Conservation (phyloP, 2,888 invertebrate species). For the Brachylomia viminalis region DNA sequence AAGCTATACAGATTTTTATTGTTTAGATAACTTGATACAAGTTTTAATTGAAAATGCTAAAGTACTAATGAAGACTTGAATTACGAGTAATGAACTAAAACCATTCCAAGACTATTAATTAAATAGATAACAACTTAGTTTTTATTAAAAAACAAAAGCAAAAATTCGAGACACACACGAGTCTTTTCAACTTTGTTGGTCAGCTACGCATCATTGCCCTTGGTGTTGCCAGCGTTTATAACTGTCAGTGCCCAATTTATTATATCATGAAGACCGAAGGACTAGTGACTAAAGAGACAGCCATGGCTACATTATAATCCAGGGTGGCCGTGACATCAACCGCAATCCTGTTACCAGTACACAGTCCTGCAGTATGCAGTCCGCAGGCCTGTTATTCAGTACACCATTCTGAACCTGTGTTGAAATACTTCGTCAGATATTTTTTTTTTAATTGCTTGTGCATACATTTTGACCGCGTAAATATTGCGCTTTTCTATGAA, state of each 20-base stretch:
- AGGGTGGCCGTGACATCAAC: background rate
- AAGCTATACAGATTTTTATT: constrained; percentile 25
- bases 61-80: constrained; percentile 6
- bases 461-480: background rate
- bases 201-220: background rate
- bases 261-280: background rate
- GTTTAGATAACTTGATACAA: constrained; percentile 2
- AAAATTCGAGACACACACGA: background rate
- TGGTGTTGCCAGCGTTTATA: background rate
- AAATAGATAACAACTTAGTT: constrained; percentile 19
- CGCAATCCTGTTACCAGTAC: too few relatives aligned
- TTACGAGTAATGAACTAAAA: constrained; percentile 8
- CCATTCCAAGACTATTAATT: background rate
- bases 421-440: background rate
- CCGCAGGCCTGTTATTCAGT: too few relatives aligned
- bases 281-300: background rate
- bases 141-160: background rate
- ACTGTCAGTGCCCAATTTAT: background rate
- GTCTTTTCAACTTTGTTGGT: background rate
- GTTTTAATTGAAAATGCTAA: constrained; percentile 37
- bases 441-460: background rate
- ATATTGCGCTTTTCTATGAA: background rate
- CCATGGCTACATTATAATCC: background rate
- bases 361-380: too few relatives aligned
- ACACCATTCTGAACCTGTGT: background rate